phyloP scores from a whole-genome alignment of 2,113 vertebrate species.

The Trochalopteron elliotii region DNA sequence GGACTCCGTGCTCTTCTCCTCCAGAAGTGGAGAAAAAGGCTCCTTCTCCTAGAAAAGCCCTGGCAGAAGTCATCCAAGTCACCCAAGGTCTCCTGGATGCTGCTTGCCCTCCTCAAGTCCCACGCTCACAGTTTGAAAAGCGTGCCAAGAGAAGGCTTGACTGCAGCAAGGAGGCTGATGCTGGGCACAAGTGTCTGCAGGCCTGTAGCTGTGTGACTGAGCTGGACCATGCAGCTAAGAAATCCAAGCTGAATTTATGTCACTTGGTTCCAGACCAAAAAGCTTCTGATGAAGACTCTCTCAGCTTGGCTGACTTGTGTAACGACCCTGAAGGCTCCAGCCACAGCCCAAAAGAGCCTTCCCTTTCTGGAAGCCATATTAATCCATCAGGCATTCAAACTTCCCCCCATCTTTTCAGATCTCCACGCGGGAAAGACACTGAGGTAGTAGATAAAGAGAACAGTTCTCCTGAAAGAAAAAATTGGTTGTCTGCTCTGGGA shows the following conservation, averaged over 20 bases:
- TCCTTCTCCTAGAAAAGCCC: conserved; percentile 70
- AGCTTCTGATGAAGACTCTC: conserved; percentile 12
- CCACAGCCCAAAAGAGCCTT: neutral
- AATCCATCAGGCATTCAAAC: conserved; percentile 11
- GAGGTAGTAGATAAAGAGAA: conserved; percentile 85
- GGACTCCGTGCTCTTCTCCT: conserved; percentile 67
- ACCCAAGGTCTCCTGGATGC: conserved; percentile 67
- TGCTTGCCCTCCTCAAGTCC: neutral
- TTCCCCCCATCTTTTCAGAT: conserved; percentile 20
- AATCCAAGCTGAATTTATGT: conserved; percentile 70
- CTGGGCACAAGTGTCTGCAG: conserved; percentile 60
- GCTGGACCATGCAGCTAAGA: conserved; percentile 78
- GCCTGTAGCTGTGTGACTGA: conserved; percentile 80
- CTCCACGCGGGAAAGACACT: conserved; percentile 19
- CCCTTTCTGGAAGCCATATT: conserved; percentile 25
- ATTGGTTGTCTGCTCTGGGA: conserved; percentile 89
- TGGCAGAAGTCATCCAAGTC: conserved; percentile 80
- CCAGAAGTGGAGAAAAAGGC: conserved; percentile 46
- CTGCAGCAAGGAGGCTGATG: conserved; percentile 60
- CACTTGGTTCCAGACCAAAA: conserved; percentile 53
- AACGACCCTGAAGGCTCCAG: neutral
- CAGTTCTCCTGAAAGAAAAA: conserved; percentile 75
- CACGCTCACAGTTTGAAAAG: conserved; percentile 54
- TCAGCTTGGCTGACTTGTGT: conserved; percentile 24
- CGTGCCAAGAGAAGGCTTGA: conserved; percentile 90